Conservation (phyloP, 2,113 vertebrate species). For the Malurus elegans region DNA sequence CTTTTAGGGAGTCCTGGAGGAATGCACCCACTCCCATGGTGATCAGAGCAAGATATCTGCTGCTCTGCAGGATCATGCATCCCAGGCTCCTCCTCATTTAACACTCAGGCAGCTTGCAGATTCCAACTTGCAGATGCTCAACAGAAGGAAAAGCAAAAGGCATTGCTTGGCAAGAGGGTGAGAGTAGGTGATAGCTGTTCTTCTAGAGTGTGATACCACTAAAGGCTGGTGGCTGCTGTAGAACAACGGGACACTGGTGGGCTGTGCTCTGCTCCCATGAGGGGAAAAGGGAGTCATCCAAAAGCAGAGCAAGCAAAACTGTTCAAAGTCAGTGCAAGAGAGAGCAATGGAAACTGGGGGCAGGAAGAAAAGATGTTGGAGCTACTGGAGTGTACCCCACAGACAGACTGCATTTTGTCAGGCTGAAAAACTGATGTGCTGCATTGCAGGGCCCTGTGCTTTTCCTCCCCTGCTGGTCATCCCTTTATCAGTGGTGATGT, state of each 20-base stretch:
- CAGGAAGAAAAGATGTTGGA: not conserved
- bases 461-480: not conserved
- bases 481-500: not conserved
- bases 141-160: constrained; percentile 14
- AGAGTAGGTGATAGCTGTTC: constrained; percentile 23
- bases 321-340: not conserved
- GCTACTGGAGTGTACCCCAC: not conserved
- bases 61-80: not conserved
- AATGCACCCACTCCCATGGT: not conserved
- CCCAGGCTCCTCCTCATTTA: not conserved
- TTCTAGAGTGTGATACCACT: not conserved
- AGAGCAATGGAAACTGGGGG: not conserved
- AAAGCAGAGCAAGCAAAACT: not conserved
- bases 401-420: not conserved
- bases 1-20: not conserved
- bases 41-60: not conserved
- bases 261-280: not conserved
- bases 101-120: not conserved
- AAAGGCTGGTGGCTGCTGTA: not conserved
- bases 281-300: not conserved
- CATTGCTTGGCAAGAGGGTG: not conserved
- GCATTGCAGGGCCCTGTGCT: not conserved
- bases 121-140: not conserved
- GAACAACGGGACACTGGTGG: not conserved
- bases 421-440: not conserved